Base-by-base conservation (phyloP, 2,888 invertebrate genomes). In the Melanophora roralis region DNA sequence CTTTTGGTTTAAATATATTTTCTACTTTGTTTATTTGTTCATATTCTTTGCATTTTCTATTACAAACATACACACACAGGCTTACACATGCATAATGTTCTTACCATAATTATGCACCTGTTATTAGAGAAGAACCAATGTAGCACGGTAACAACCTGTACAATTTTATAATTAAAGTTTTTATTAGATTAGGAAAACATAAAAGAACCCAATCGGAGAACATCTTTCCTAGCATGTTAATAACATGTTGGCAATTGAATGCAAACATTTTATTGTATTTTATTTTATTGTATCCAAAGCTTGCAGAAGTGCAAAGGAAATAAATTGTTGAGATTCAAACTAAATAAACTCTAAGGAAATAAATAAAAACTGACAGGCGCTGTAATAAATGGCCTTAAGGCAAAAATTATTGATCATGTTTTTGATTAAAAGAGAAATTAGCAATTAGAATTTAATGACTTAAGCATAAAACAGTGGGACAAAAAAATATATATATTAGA, bases 61-160 rank as follows among this genome's bases (percentile, higher is more conserved):
- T n/a, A n/a, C n/a, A n/a, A n/a, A n/a, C n/a, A n/a, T n/a, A n/a
- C n/a, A n/a, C n/a, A n/a, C n/a, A n/a, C n/a, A n/a, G n/a, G n/a
- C n/a, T n/a, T n/a, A n/a, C n/a, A 23, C 55, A 27, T 40, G 36
- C 38, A 65, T 5, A 75, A 60, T 68, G 32, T 47, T 55, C 47
- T 47, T 49, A 62, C 53, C 79, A 75, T 72, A 79, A 72, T 79
- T 79, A 75, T 75, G 75, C 79, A 79, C 79, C 79, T 79, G 79
- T 75, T 79, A 79, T 72, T 72, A 75, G 71, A 62, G 23, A 45
- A 45, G 45, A 45, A 19, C 45, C 45, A 45, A 32, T 32, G 43
- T 32, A 60, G 14, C 14, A 74, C 14, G 14, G 12, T 7, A 47
- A 55, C 19, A 65, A 57, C n/a, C 55, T 49, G 40, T 65, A 57